Percentiles rank a stretch among this genome's conserved stretches.
phyloP scores from a whole-genome alignment of 2,888 invertebrate genomes.

The Portevinia maculata region DNA sequence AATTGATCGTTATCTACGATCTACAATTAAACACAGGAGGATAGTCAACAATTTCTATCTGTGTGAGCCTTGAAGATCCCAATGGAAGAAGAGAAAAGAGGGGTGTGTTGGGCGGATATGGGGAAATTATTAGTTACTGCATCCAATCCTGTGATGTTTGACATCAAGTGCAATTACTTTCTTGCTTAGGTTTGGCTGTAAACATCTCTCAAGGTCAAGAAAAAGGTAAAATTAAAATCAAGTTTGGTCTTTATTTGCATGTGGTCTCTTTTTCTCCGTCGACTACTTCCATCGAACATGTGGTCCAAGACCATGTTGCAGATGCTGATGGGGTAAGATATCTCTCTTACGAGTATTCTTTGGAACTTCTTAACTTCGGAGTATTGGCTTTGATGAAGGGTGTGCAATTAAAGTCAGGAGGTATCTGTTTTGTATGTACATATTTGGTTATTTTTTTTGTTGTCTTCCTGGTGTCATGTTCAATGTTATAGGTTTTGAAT shows the following conservation, averaged over 20 bases:
- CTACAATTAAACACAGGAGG: constrained; percentile 64
- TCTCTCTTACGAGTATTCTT: constrained; percentile 56
- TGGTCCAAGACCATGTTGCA: constrained; percentile 61
- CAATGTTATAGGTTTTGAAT: constrained; percentile 69
- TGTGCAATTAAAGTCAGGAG: constrained; percentile 72
- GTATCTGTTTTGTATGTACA: constrained; percentile 60
- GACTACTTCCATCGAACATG: constrained; percentile 60
- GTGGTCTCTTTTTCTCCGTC: constrained; percentile 4
- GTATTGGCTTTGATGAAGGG: constrained; percentile 65
- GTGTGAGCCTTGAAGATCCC: not conserved
- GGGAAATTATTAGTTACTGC: constrained; percentile 63
- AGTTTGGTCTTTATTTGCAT: constrained; percentile 72
- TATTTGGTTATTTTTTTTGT: constrained; percentile 22
- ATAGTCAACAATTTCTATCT: constrained; percentile 15
- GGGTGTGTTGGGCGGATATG: not conserved
- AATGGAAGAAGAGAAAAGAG: not conserved
- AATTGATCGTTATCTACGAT: constrained; percentile 67
- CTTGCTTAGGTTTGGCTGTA: constrained; percentile 58
- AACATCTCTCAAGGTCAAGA: constrained; percentile 65
- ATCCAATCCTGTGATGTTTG: constrained; percentile 59
- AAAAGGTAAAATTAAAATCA: constrained; percentile 69
- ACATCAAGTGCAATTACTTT: constrained; percentile 73
- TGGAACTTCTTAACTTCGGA: constrained; percentile 14
- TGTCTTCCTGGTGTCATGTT: constrained; percentile 40
- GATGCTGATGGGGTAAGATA: constrained; percentile 57